These are phyloP conservation scores for Ricordea florida DNA, from an alignment of 92 coral and sea anemone species.

Conservation along the genomic window DNA sequence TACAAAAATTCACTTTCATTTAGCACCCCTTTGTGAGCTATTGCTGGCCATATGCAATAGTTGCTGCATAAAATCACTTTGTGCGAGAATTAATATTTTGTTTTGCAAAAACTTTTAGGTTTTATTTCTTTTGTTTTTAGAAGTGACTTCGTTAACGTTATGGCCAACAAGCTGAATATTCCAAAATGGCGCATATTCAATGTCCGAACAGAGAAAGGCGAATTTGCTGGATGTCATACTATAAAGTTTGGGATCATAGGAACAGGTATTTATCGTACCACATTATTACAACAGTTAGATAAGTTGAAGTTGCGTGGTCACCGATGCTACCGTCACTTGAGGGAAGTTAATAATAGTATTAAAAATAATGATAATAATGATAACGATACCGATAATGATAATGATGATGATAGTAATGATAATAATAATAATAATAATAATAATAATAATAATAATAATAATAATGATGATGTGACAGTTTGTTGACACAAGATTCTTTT, in stretches of 20 bases:
- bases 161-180: slow-evolving; percentile 46
- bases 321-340: too few species aligned
- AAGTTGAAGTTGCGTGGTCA: too few species aligned
- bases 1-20: too few species aligned
- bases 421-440: not conserved
- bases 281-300: not conserved
- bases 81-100: not conserved
- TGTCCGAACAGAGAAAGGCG: slow-evolving; percentile 32
- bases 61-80: too few species aligned
- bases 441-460: not conserved
- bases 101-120: not conserved
- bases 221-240: slow-evolving; percentile 34
- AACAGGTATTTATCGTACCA: slow-evolving; percentile 19
- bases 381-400: too few species aligned
- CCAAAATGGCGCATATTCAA: slow-evolving; percentile 74
- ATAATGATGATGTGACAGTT: not conserved
- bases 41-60: too few species aligned
- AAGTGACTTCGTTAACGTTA: slow-evolving; percentile 18
- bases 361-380: too few species aligned
- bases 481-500: too few species aligned
- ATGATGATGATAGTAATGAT: not conserved
- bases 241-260: slow-evolving; percentile 72
- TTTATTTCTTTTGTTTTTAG: slow-evolving; percentile 30
- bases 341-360: too few species aligned
- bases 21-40: too few species aligned